Base-by-base conservation (phyloP, 1,140 invertebrate genomes). In the Limonius californicus region DNA sequence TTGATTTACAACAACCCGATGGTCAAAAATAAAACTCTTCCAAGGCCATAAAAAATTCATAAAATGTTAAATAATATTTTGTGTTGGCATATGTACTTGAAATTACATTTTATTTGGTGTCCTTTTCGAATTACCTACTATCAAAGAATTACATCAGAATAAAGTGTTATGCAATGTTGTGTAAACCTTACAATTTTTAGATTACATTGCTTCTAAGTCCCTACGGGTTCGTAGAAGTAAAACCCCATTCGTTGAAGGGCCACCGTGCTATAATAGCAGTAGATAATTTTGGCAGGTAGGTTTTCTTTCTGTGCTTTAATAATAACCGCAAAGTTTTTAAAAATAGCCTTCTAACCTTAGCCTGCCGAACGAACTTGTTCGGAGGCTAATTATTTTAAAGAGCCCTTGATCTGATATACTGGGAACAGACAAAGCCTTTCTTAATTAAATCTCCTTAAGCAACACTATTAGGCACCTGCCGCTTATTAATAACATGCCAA, bases 141-240 rank as follows among this genome's bases (percentile, higher is more conserved):
- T n/a, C n/a, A n/a, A n/a, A n/a, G n/a, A n/a, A n/a, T n/a, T n/a
- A n/a, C n/a, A n/a, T n/a, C n/a, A n/a, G n/a, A n/a, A n/a, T n/a
- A n/a, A n/a, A n/a, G n/a, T n/a, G n/a, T n/a, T n/a, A n/a, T n/a
- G n/a, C n/a, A n/a, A n/a, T n/a, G n/a, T n/a, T n/a, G n/a, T n/a
- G n/a, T n/a, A n/a, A n/a, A n/a, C n/a, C n/a, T n/a, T n/a, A n/a
- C n/a, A n/a, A n/a, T n/a, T n/a, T n/a, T n/a, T 61, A 80, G 80
- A 64, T 81, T n/a, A 63, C 70, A 23, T 71, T 76, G 35, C 61
- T 69, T 11, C 70, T 82, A 15, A 76, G 77, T 14, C 59, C 63
- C 2, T 79, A 74, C 62, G 80, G 79, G 2, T 65, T 66, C 8
- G 67, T 81, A 42, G 77, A 81, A 61, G 63, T 81, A n/a, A 77